Evolutionary conservation across 1,140 invertebrate genomes (phyloP).

Genomic region (Drosophila sp.): DNA sequence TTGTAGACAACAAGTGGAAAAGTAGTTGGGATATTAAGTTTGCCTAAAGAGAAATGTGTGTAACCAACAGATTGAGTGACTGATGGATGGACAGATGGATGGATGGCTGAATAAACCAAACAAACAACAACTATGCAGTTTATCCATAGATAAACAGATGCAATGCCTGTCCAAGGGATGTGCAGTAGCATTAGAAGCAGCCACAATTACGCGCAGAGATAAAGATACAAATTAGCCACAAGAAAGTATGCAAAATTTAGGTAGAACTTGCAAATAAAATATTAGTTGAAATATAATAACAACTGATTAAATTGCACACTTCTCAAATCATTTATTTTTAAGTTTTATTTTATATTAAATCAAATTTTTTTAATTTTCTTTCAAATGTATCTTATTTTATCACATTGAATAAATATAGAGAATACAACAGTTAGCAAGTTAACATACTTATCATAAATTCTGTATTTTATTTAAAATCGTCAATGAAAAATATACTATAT

Average conservation of each 20-base stretch:
- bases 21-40: conserved; percentile 53
- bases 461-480: no score
- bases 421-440: no score
- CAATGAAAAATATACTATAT: no score
- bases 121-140: conserved; percentile 54
- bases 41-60: conserved; percentile 63
- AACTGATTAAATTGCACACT: no score
- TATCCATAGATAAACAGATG: conserved; percentile 65
- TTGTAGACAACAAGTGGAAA: conserved; percentile 72
- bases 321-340: no score
- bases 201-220: neutral
- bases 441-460: no score
- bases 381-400: no score
- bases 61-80: conserved; percentile 65
- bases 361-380: no score
- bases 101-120: conserved; percentile 35
- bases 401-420: no score
- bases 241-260: neutral
- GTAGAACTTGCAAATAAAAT: neutral
- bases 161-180: conserved; percentile 36
- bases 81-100: conserved; percentile 58
- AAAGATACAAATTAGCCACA: conserved; percentile 17
- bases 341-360: no score
- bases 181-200: conserved; percentile 51
- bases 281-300: neutral